A percentile compares a stretch with the other conserved stretches of the same genome.
phyloP scores from a whole-genome alignment of 2,888 invertebrate species.

The Artemia sinica region DNA sequence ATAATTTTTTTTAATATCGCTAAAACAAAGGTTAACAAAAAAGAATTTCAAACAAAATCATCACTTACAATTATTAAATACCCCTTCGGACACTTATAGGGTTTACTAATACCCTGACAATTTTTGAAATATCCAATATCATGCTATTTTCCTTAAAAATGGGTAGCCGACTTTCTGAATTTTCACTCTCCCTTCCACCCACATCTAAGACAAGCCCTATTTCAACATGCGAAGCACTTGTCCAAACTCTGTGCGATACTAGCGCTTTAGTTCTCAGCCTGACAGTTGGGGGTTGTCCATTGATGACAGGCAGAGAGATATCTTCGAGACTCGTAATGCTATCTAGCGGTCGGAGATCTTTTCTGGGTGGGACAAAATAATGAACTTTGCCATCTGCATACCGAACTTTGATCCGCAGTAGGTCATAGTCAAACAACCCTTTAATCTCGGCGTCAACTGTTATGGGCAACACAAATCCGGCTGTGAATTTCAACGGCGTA shows the following conservation, averaged over 20 bases:
- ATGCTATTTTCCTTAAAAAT: constrained; percentile 35
- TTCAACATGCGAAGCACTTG: constrained; percentile 74
- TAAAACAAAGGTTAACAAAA: too few species aligned
- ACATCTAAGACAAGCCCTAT: constrained; percentile 65
- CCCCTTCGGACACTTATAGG: constrained; percentile 74
- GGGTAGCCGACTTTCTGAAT: constrained; percentile 25
- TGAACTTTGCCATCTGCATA: constrained; percentile 83
- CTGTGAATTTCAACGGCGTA: constrained; percentile 70
- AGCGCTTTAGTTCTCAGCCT: constrained; percentile 68
- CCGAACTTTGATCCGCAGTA: constrained; percentile 46
- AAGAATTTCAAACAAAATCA: too few species aligned
- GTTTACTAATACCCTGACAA: constrained; percentile 65
- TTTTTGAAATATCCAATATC: constrained; percentile 62
- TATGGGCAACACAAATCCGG: constrained; percentile 71
- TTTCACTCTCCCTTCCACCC: constrained; percentile 36
- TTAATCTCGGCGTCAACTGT: constrained; percentile 69
- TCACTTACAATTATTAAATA: constrained; percentile 35
- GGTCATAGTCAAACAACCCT: constrained; percentile 52
- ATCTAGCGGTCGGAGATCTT: constrained; percentile 51
- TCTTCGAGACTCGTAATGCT: constrained; percentile 18
- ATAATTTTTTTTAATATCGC: too few species aligned
- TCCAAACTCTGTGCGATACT: constrained; percentile 62
- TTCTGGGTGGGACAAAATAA: constrained; percentile 55
- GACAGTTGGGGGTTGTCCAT: constrained; percentile 34
- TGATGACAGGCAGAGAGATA: background rate